phyloP scores from a whole-genome alignment of 2,113 vertebrate species.

The Nycticryphes semicollaris region DNA sequence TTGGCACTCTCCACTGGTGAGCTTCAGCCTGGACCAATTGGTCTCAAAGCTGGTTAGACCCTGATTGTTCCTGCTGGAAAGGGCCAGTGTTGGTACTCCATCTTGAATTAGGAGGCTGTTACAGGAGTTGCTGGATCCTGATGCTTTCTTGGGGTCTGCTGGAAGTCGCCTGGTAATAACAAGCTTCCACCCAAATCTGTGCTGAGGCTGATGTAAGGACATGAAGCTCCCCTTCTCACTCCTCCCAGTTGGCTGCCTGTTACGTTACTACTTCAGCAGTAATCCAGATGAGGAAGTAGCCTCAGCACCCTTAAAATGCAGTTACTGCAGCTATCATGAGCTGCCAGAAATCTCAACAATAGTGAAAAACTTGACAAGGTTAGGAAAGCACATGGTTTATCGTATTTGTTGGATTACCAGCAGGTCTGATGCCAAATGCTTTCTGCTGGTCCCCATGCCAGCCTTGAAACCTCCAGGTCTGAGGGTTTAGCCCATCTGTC shows the following conservation, averaged over 20 bases:
- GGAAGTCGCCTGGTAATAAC: neutral
- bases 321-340: neutral
- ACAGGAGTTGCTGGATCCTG: neutral
- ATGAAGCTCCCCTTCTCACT: neutral
- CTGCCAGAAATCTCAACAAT: neutral
- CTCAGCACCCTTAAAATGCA: neutral
- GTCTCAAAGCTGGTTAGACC: neutral
- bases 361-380: neutral
- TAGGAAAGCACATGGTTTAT: neutral
- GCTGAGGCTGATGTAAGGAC: neutral
- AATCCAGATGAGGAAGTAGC: neutral
- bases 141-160: neutral
- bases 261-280: neutral
- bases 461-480: neutral
- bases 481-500: neutral
- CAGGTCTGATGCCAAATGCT: neutral
- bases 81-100: neutral
- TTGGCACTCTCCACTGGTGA: rapidly evolving
- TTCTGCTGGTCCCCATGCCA: neutral
- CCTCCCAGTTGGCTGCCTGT: neutral
- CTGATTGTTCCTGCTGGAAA: neutral
- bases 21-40: neutral
- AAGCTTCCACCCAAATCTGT: neutral
- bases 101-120: neutral
- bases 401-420: neutral